These are phyloP conservation scores for Setipinna tenuifilis DNA, from an alignment of 2,797 vertebrate genomes.

Conservation along the genomic window DNA sequence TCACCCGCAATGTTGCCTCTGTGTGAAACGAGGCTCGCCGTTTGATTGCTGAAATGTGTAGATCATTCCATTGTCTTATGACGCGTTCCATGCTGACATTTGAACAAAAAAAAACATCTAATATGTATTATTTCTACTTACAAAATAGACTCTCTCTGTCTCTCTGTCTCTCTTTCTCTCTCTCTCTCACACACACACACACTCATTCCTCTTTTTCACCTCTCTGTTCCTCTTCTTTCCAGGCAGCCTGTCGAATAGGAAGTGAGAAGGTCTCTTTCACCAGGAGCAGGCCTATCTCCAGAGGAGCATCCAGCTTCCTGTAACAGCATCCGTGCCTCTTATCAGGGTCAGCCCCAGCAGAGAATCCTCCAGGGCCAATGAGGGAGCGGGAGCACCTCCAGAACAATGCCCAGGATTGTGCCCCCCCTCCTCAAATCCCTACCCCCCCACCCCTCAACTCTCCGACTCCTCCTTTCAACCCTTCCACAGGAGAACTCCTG, in stretches of 20 bases:
- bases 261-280: constrained; percentile 81
- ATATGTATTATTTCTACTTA: too few relatives aligned
- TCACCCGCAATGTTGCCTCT: too few relatives aligned
- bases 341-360: constrained; percentile 59
- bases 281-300: constrained; percentile 66
- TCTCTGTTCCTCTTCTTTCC: constrained; percentile 46
- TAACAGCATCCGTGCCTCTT: constrained; percentile 72
- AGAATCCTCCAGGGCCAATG: constrained; percentile 49
- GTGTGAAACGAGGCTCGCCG: too few relatives aligned
- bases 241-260: constrained; percentile 85
- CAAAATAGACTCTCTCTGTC: too few relatives aligned
- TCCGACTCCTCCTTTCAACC: constrained; percentile 32
- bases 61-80: not conserved
- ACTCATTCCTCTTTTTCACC: constrained; percentile 35
- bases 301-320: constrained; percentile 76
- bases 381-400: not conserved
- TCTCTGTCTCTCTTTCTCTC: not conserved
- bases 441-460: not conserved
- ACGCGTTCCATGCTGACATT: not conserved
- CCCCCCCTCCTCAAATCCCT: constrained; percentile 7
- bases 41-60: not conserved
- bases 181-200: not conserved
- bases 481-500: constrained; percentile 56
- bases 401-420: constrained; percentile 78
- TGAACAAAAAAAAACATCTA: not conserved